Conservation (phyloP, 2,113 vertebrate species). For the Tachuris rubrigastra region DNA sequence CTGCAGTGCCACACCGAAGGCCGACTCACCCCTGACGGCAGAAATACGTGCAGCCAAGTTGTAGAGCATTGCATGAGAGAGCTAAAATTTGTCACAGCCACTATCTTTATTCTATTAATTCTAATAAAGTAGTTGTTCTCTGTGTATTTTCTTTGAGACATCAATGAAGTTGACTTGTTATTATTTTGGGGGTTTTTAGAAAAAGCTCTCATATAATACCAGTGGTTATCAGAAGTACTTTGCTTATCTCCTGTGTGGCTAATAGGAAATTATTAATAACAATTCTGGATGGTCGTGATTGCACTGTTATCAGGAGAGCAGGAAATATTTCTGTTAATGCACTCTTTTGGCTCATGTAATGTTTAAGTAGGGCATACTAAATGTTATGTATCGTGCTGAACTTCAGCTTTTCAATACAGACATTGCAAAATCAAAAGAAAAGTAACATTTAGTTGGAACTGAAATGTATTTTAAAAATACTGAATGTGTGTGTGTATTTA, state of each 20-base stretch:
- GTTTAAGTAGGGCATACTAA: background rate
- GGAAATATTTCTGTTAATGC: background rate
- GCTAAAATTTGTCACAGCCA: background rate
- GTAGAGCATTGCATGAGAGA: background rate
- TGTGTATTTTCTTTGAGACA: background rate
- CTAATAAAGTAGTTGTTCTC: background rate
- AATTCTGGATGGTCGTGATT: background rate
- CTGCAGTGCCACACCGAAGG: background rate
- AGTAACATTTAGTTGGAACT: background rate
- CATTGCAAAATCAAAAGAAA: background rate
- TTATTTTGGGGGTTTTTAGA: background rate
- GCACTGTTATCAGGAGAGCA: background rate
- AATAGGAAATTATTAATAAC: slow-evolving; percentile 6
- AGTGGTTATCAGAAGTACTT: background rate
- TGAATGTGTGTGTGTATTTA: background rate
- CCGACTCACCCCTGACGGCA: background rate
- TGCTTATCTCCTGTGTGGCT: background rate
- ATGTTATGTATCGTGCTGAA: background rate
- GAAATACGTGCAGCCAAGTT: background rate
- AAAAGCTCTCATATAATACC: background rate
- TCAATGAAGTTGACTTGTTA: background rate
- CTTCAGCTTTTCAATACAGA: background rate
- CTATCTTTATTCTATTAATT: background rate
- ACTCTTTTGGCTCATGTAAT: background rate
- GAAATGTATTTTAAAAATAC: background rate